Base-by-base conservation (phyloP, 2,888 invertebrate genomes). In the Linnaemya vulpina region DNA sequence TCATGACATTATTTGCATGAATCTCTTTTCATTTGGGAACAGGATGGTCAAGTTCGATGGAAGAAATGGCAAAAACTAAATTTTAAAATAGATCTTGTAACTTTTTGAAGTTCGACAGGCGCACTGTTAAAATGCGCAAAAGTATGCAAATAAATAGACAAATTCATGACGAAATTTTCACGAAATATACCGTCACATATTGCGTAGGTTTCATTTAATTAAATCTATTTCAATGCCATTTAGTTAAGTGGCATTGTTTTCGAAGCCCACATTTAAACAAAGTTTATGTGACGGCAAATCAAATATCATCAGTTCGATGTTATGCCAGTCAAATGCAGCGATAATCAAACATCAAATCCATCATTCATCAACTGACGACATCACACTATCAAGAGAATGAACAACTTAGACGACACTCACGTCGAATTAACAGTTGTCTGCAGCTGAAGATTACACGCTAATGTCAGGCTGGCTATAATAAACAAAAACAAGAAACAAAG, bases 361-460 rank as follows among this genome's bases (percentile, higher is more conserved):
- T 75, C 74, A 83, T 88, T 88, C 88, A 89, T 89, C 89, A 89
- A 89, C 89, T 88, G 89, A 88, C 89, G 89, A 90, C 89, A 90
- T 88, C 85, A 86, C 87, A 87, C 87, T 87, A 87, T 8, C 38
- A n/a, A 35, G 4, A 63, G 68, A 17, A n/a, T n/a, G n/a, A n/a
- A 82, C 70, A 68, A 49, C 30, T 40, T 60, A 68, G 68, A 60
- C 53, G 49, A 65, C 46, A 51, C 65, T 82, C 38, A 49, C 11
- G 25, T 76, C 49, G 70, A 30, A 70, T 71, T 65, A 65, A 75
- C 63, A 76, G 58, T 68, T 74, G 74, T 53, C 62, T 51, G 25
- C 38, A 55, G 43, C 49, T 71, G 46, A 62, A 74, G 49, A 62
- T 63, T 79, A 70, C 63, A 75, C 35, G 75, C 70, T 79, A 60